Evolutionary conservation across 2,113 vertebrate species (phyloP), one percentile per base, ranked within the genome.

Genomic region (Grammomys dolichurus): DNA sequence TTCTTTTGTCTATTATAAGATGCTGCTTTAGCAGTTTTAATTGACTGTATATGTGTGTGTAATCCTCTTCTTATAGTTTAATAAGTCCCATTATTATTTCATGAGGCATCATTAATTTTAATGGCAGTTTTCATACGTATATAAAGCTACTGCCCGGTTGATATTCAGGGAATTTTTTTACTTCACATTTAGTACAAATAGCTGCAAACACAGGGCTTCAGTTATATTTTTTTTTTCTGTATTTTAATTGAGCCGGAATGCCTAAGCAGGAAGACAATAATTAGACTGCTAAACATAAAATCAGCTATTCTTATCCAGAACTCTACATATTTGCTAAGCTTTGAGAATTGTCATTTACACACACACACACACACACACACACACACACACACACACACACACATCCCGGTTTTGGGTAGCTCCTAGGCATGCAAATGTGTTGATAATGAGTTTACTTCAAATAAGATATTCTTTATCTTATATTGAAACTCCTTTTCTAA

Each of bases 1-100:
- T 94, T 13, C 31, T 92, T 65, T 91, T 16, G 43, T 20, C 12
- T 28, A 54, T 81, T 72, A 58, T 33, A 56, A 92, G 97, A 73
- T 65, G 40, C 90, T 90, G 65, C 56, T 85, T 92, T 54, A 94
- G 89, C 31, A 93, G 5, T 28, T 91, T 91, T 96, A 96, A 94
- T 93, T 96, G 24, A 87, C 26, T 87, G 0, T 93, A 33, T 96
- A 26, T 94, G 4, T 95, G 31, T 87, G 46, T 96, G 0, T 85
- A 90, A 77, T 94, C 87, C 51, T 94, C 43, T 63, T 20, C 72
- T 91, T 96, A 93, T 81, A 96, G 80, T 92, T 94, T 96, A 92
- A 94, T 95, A 97, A 95, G 69, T 73, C 40, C 54, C 89, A 78
- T 97, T 95, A 95, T 87, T 95, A 96, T 96, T 97, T 98, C 92